Conservation (phyloP, 2,797 vertebrate species). For the Argyrosomus regius region DNA sequence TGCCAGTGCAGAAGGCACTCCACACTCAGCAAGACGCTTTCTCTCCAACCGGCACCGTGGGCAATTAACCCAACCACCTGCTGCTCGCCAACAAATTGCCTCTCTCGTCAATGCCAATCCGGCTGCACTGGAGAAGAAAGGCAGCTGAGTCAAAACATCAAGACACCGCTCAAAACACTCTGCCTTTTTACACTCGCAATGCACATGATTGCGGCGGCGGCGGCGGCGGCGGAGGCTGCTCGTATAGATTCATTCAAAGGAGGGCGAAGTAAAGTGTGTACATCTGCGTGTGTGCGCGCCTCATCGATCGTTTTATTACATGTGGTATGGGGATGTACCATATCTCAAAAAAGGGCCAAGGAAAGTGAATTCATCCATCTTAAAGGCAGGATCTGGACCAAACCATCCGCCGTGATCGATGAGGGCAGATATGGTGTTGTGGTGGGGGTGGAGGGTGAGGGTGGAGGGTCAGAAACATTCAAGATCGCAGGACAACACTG, state of each 20-base stretch:
- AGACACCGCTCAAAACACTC: conserved; percentile 33
- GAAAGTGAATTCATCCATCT: conserved; percentile 75
- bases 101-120: conserved; percentile 59
- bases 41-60: conserved; percentile 60
- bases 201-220: background rate
- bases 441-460: conserved; percentile 25
- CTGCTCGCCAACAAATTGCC: conserved; percentile 75
- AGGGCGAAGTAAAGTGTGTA: conserved; percentile 11
- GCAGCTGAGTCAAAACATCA: conserved; percentile 50
- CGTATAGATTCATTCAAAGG: conserved; percentile 30
- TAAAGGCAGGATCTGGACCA: conserved; percentile 61
- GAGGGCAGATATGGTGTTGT: conserved; percentile 43
- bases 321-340: conserved; percentile 43
- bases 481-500: conserved; percentile 9
- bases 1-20: conserved; percentile 66
- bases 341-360: conserved; percentile 48
- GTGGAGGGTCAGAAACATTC: conserved; percentile 32
- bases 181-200: background rate
- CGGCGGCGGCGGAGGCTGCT: no score
- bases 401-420: conserved; percentile 68
- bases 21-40: conserved; percentile 67
- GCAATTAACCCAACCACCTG: conserved; percentile 82
- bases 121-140: conserved; percentile 47
- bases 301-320: conserved; percentile 47
- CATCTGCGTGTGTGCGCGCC: background rate